These are phyloP conservation scores for Chaetorhynchus papuensis DNA, from an alignment of 2,113 vertebrate species.

Conservation along the genomic window DNA sequence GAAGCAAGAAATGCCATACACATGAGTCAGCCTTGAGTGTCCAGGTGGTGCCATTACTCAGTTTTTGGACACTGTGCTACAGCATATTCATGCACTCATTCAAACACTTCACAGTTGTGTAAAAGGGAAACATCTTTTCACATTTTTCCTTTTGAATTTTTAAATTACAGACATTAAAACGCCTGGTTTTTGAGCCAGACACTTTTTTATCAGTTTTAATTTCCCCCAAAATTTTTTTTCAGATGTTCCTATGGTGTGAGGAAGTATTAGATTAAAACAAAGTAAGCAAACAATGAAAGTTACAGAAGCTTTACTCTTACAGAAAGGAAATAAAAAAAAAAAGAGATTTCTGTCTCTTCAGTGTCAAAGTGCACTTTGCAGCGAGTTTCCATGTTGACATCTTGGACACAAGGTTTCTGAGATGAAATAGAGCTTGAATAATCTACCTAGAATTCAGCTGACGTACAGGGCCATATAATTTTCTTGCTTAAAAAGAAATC, in stretches of 20 bases:
- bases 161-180: neutral
- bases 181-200: neutral
- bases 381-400: neutral
- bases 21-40: slow-evolving; percentile 69
- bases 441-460: neutral
- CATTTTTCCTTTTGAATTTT: neutral
- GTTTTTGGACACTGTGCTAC: slow-evolving; percentile 53
- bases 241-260: neutral
- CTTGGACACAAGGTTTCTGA: neutral
- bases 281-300: neutral
- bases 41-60: slow-evolving; percentile 75
- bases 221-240: neutral
- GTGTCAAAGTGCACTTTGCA: neutral
- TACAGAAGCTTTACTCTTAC: neutral
- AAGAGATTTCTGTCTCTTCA: neutral
- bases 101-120: neutral
- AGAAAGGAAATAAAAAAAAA: neutral
- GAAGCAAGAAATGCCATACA: slow-evolving; percentile 61
- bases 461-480: neutral
- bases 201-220: neutral
- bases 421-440: neutral
- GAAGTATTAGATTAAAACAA: neutral
- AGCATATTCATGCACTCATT: slow-evolving; percentile 46
- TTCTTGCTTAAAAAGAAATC: neutral
- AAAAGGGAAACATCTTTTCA: slow-evolving; percentile 23